Base-by-base conservation (phyloP, 2,113 vertebrate species). In the Camelus bactrianus region DNA sequence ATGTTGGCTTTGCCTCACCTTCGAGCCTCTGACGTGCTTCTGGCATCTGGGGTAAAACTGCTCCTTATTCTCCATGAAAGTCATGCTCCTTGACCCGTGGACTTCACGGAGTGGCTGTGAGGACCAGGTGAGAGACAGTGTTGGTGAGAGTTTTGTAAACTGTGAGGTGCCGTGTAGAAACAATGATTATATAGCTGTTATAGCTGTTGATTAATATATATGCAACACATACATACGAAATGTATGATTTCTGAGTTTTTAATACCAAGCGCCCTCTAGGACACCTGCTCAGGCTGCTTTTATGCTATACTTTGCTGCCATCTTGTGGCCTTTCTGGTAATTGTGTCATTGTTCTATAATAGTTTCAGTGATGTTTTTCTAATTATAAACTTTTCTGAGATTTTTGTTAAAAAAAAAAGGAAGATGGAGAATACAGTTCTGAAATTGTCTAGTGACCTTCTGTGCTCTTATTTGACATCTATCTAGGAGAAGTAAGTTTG, bases 251-350 rank as follows among this genome's bases (percentile, higher is more conserved):
- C 62, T 38, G 8, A 16, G 3, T 69, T 13, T 8, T 35, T 26
- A 17, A 10, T 4, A 38, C 14, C 1, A 52, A 2, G 52, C 4
- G 5, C 32, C 80, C 46, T 30, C 17, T 10, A 2, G 12, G 52
- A 24, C 5, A 0, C 1, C 0, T 0, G 13, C 2, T 8, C 42
- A 0, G 1, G 3, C 65, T 4, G 14, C 13, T 46, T 72, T 72
- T 86, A 62, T 35, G 0, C 60, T 85, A 84, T 91, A 75, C 97
- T 98, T 93, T 99, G 98, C 98, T 98, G 97, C 98, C 99, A 98
- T 96, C 99, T 97, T 96, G 98, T 98, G 99, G 98, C 30, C 52
- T 20, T 38, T 19, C 0, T 73, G 62, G 93, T 96, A 65, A 42
- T 85, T 96, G 26, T 16, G 28, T 79, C 52, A 4, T 13, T n/a